Evolutionary conservation across 1,140 invertebrate species (phyloP).

Genomic region (Drosophila melanica): DNA sequence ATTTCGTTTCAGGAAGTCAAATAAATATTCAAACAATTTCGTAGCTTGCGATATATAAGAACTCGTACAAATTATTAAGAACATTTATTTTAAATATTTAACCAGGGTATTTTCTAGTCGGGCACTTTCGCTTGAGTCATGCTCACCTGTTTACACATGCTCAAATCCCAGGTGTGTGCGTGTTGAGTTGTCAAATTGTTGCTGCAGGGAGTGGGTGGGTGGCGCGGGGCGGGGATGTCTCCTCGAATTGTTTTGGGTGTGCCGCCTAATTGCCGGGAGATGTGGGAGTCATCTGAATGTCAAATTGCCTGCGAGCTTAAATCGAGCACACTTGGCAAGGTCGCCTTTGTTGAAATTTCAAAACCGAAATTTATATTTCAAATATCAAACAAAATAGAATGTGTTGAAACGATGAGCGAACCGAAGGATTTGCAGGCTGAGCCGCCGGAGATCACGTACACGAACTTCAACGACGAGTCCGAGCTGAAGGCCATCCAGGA

Average conservation of each 20-base stretch:
- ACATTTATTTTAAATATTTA: too few species aligned
- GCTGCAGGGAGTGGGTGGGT: background rate
- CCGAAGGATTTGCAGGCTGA: background rate
- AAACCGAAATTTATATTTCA: background rate
- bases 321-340: background rate
- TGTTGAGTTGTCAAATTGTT: conserved; percentile 19
- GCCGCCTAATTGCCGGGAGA: conserved; percentile 61
- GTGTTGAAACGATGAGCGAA: conserved; percentile 29
- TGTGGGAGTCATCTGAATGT: background rate
- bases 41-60: too few species aligned
- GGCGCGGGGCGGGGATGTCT: background rate
- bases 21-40: too few species aligned
- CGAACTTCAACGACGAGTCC: conserved; percentile 39
- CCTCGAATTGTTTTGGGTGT: conserved; percentile 33
- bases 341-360: background rate
- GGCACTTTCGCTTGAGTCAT: background rate
- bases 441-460: conserved; percentile 33
- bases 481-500: conserved; percentile 90
- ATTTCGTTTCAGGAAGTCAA: too few species aligned
- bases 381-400: background rate
- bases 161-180: conserved; percentile 43
- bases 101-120: background rate
- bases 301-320: background rate
- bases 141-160: conserved; percentile 63
- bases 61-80: background rate